phyloP scores from a whole-genome alignment of 2,113 vertebrate genomes.

The Vimba vimba region DNA sequence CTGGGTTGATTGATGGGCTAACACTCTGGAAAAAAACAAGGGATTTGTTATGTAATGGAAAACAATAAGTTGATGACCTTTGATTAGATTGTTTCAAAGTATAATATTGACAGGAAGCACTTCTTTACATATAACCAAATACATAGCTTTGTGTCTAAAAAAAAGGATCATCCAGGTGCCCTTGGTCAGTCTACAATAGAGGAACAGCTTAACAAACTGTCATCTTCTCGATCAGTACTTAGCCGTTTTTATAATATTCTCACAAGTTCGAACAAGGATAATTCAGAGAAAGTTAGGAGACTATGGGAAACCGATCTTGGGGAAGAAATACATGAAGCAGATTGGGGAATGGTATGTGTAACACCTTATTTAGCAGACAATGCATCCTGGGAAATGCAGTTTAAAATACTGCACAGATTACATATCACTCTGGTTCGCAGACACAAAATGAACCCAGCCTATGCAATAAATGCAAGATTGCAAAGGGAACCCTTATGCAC shows the following conservation, averaged over 20 bases:
- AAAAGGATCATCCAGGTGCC: background rate
- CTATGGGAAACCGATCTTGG: background rate
- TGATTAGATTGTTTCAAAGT: background rate
- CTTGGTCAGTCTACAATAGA: background rate
- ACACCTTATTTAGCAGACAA: background rate
- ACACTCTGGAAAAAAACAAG: background rate
- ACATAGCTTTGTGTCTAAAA: background rate
- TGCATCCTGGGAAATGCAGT: background rate
- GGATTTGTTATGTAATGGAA: background rate
- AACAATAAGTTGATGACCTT: background rate
- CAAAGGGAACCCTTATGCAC: no score
- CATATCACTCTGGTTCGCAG: background rate
- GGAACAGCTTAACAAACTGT: background rate
- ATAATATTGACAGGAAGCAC: background rate
- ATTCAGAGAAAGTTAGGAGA: background rate
- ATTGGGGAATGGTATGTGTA: background rate
- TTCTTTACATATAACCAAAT: background rate
- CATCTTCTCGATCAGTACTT: background rate
- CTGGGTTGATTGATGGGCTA: background rate
- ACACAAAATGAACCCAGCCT: background rate
- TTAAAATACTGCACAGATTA: background rate
- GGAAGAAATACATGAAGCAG: background rate
- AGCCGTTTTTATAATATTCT: background rate
- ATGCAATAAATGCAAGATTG: no score
- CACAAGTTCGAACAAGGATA: background rate